Conservation (phyloP, 2,113 vertebrate species). For the Antechinus flavipes region DNA sequence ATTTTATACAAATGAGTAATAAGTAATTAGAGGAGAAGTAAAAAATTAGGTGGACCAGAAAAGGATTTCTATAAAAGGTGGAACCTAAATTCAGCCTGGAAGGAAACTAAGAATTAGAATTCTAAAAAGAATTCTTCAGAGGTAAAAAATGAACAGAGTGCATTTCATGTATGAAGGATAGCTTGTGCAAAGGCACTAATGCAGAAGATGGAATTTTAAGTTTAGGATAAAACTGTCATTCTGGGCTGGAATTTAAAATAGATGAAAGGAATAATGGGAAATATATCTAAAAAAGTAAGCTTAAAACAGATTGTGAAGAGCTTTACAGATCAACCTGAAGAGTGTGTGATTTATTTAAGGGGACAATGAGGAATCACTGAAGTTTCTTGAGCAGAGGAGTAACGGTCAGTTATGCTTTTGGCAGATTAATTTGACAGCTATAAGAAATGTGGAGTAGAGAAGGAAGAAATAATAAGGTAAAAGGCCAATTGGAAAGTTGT, state of each 20-base stretch:
- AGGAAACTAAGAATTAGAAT: conserved; percentile 14
- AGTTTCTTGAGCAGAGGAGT: neutral
- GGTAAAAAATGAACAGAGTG: conserved; percentile 37
- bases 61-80: neutral
- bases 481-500: neutral
- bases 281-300: neutral
- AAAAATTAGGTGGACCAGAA: neutral
- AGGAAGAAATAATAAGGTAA: neutral
- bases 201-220: neutral
- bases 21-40: neutral
- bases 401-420: neutral
- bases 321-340: neutral
- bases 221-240: neutral
- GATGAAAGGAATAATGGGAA: neutral
- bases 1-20: conserved; percentile 26
- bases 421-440: neutral
- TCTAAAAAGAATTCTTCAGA: neutral
- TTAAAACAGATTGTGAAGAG: neutral
- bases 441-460: neutral
- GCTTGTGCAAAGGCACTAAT: conserved; percentile 9
- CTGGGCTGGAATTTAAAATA: neutral
- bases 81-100: conserved; percentile 20
- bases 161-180: neutral
- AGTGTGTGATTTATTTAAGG: neutral
- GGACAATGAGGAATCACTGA: neutral